A percentile compares a stretch with the other conserved stretches of the same genome.
Conservation (phyloP, 2,113 vertebrate species). For the Eretmochelys imbricata region DNA sequence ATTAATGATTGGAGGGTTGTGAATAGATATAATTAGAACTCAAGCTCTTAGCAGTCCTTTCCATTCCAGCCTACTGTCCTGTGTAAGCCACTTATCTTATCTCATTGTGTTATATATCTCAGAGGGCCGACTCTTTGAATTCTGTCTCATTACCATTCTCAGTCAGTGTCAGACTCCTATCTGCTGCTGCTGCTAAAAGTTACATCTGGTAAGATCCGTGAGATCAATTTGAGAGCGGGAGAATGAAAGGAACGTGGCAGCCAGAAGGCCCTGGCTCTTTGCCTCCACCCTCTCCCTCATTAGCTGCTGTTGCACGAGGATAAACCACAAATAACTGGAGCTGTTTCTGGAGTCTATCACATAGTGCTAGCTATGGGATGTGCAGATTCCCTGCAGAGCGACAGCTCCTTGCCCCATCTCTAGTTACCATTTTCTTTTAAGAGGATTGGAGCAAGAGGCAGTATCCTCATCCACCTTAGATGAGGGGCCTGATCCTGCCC, state of each 20-base stretch:
- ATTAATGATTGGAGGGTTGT: not conserved
- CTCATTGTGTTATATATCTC: rapidly evolving
- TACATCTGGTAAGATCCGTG: rapidly evolving
- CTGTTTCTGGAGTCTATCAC: not conserved
- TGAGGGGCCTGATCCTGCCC: not conserved
- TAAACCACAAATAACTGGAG: not conserved
- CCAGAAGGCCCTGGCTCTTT: not conserved
- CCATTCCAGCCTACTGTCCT: rapidly evolving
- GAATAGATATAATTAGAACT: rapidly evolving
- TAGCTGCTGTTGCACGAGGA: not conserved
- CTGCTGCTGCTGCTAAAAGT: rapidly evolving
- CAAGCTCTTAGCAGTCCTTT: rapidly evolving
- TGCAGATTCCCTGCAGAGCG: not conserved
- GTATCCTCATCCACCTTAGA: not conserved
- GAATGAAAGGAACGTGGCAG: not conserved
- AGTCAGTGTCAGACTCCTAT: rapidly evolving
- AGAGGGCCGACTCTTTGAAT: rapidly evolving
- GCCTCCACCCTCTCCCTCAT: not conserved
- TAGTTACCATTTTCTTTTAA: not conserved
- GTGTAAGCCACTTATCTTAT: rapidly evolving
- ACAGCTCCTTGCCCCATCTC: too few species aligned
- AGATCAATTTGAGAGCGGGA: not conserved
- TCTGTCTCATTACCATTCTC: rapidly evolving
- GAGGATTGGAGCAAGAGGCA: not conserved
- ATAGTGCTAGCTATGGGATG: not conserved